Evolutionary conservation across 2,797 vertebrate genomes (phyloP).

Genomic region (Vespertilio murinus): DNA sequence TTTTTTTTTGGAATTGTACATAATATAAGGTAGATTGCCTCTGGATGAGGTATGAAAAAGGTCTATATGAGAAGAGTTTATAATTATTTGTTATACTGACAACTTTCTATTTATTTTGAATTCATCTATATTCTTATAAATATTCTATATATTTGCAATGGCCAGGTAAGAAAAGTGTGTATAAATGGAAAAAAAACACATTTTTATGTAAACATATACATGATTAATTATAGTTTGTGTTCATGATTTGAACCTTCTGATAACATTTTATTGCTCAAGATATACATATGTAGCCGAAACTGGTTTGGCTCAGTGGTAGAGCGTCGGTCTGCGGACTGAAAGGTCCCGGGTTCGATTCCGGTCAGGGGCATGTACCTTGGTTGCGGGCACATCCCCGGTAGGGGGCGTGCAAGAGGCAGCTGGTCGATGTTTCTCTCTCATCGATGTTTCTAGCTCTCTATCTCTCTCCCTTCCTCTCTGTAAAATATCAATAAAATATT

Average conservation of each 20-base stretch:
- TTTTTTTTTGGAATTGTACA: background rate
- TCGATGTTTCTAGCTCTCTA: too few species aligned
- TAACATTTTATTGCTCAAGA: conserved; percentile 19
- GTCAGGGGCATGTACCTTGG: too few species aligned
- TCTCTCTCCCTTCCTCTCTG: too few species aligned
- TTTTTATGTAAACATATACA: background rate
- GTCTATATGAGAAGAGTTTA: background rate
- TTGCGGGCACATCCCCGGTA: too few species aligned
- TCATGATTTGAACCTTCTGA: background rate
- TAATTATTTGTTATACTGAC: background rate
- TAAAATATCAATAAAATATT: too few species aligned
- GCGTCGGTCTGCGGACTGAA: too few species aligned
- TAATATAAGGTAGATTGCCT: background rate
- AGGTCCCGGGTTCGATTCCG: too few species aligned
- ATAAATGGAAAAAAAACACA: background rate
- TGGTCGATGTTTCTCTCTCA: too few species aligned
- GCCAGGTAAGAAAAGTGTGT: background rate
- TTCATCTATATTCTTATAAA: background rate
- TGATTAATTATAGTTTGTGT: background rate
- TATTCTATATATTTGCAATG: background rate
- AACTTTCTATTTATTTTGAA: background rate
- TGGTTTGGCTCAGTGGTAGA: too few species aligned
- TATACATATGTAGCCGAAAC: background rate
- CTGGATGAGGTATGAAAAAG: background rate
- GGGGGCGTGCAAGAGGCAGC: too few species aligned